Evolutionary conservation across 1,140 invertebrate genomes (phyloP).

Genomic region (Drosophila varians): DNA sequence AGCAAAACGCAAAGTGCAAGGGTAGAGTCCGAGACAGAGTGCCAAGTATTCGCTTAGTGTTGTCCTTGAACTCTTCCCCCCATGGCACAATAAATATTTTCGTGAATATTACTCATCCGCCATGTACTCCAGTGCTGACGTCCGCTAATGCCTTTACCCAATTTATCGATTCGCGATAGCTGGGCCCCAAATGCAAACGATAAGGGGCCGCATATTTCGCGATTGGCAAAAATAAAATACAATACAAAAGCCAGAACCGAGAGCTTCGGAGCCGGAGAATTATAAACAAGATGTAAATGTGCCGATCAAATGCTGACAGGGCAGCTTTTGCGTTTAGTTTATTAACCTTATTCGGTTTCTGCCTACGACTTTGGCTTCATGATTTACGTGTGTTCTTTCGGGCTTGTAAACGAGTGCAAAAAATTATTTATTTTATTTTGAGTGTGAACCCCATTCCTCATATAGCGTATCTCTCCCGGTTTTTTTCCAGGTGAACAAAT

Average conservation of each 20-base stretch:
- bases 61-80: conserved; percentile 62
- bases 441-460: too few species aligned
- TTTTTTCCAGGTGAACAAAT: conserved; percentile 42
- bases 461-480: background rate
- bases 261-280: too few species aligned
- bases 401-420: background rate
- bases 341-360: conserved; percentile 61
- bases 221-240: conserved; percentile 25
- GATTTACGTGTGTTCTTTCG: background rate
- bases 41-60: conserved; percentile 3
- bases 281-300: conserved; percentile 77
- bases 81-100: background rate
- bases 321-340: conserved; percentile 61
- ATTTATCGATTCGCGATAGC: conserved; percentile 61
- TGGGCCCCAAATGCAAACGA: conserved; percentile 17
- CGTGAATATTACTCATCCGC: conserved; percentile 50
- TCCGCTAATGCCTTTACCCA: conserved; percentile 9
- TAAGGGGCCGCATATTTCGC: conserved; percentile 53
- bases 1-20: background rate
- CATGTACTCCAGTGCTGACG: conserved; percentile 22
- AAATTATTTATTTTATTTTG: background rate
- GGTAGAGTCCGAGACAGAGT: background rate
- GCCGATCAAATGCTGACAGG: conserved; percentile 63
- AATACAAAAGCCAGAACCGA: conserved; percentile 20
- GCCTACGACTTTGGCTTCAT: background rate